These are phyloP conservation scores for Diadophis punctatus DNA, from an alignment of 2,113 vertebrate genomes.

Conservation along the genomic window DNA sequence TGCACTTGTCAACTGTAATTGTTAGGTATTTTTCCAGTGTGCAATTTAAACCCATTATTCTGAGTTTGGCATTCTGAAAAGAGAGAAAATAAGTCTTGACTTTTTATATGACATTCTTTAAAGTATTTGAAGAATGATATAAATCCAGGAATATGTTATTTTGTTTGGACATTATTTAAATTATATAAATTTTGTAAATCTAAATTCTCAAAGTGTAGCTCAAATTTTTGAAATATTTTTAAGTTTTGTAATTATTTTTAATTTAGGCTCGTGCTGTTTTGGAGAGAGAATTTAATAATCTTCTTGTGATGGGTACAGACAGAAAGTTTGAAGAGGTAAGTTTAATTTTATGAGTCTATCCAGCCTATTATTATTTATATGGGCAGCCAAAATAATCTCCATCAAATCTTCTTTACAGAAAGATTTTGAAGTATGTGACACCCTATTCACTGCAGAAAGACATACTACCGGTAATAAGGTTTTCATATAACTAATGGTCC, in stretches of 20 bases:
- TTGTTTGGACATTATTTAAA: constrained; percentile 2
- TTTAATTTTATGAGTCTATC: constrained; percentile 1
- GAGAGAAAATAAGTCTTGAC: neutral
- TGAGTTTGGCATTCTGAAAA: neutral
- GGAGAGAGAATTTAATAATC: constrained; percentile 89
- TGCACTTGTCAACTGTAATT: neutral
- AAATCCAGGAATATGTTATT: neutral
- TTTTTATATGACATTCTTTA: neutral
- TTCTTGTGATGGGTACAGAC: constrained; percentile 86
- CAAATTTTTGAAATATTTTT: constrained; percentile 30
- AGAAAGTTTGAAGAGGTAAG: constrained; percentile 89
- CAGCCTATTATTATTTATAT: neutral
- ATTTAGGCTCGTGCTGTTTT: constrained; percentile 85
- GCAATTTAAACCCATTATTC: neutral
- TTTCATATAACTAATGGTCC: neutral
- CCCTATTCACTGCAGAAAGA: neutral
- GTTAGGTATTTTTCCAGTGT: neutral
- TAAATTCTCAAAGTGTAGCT: neutral
- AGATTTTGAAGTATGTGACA: neutral
- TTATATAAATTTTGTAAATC: neutral
- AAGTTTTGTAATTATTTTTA: neutral
- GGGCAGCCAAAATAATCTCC: neutral
- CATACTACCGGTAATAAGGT: neutral
- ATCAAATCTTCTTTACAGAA: neutral
- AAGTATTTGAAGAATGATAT: neutral